Evolutionary conservation across 1,140 invertebrate genomes (phyloP), one percentile per base, ranked within the genome.

Genomic region (Artemia franciscana): DNA sequence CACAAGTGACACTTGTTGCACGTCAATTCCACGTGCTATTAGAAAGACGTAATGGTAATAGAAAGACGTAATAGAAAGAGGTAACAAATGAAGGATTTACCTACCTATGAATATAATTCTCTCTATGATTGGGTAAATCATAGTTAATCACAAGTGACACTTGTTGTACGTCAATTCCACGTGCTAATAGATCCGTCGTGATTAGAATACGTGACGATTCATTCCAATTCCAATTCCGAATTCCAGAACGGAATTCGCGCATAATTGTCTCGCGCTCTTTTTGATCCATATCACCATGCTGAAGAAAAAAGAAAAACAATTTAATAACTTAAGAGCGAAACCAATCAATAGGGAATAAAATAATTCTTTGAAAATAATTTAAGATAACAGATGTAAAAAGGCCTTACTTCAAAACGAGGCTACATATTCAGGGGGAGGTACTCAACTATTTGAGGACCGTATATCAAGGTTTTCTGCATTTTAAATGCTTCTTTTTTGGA

Each of bases 241-340:
- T n/a, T n/a, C 94, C 94, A 24, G 90, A 90, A 73, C 93, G 86
- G 81, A 98, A 98, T 77, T 97, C 92, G 66, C 89, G 83, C 93
- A 98, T 98, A 74, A 98, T 98, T 7, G 93, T 80, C 71, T 98
- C 94, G 70, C 96, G 83, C 71, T 97, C 92, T 67, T 85, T 84
- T 74, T 98, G 96, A 68, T 97, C 91, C 94, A 99, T 98, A 70
- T 99, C 95, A 67, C 94, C 94, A 73, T 99, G 96, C 91, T 83
- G 67, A 27, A 70, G 69, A 24, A 60, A 61, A 59, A 61, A 68
- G 30, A 5, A n/a, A 26, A 26, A 27, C 59, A 15, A 24, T 62
- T 26, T 28, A n/a, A 21, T 56, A 51, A 58, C 24, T 62, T 58
- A 2, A 26, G 5, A 60, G 26, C 1, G 25, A 60, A 12, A 65